A percentile compares a stretch with the other conserved stretches of the same genome.
These are phyloP conservation scores for Lepidocyrtoides sp. DNA, from an alignment of 2,888 invertebrate genomes.

Conservation along the genomic window DNA sequence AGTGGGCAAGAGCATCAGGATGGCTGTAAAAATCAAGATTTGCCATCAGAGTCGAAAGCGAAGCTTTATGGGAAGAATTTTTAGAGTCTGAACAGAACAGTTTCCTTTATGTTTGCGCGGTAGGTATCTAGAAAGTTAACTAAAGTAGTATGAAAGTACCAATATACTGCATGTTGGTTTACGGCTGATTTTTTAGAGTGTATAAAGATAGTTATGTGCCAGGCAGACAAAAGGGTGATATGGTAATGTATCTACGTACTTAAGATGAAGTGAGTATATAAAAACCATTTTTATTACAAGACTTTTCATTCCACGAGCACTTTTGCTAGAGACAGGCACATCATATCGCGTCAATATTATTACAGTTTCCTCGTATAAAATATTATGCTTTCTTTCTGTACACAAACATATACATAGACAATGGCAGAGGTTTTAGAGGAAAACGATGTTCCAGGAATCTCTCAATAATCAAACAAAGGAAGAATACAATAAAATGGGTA, in stretches of 20 bases:
- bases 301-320: conserved; percentile 61
- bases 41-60: conserved; percentile 75
- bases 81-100: conserved; percentile 56
- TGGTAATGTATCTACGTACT: conserved; percentile 30
- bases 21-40: conserved; percentile 75
- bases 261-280: conserved; percentile 56
- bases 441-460: conserved; percentile 13
- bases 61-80: conserved; percentile 74
- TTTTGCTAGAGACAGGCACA: conserved; percentile 35
- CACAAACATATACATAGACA: conserved; percentile 30
- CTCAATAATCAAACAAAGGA: conserved; percentile 55
- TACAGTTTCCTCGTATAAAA: conserved; percentile 58
- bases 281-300: conserved; percentile 74
- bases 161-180: conserved; percentile 63
- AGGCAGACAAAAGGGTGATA: conserved; percentile 7
- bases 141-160: no score
- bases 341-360: conserved; percentile 63
- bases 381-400: conserved; percentile 62
- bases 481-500: conserved; percentile 29
- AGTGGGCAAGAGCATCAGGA: conserved; percentile 58
- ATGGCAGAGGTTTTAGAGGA: not conserved
- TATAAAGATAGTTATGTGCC: conserved; percentile 36
- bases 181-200: conserved; percentile 45
- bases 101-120: conserved; percentile 33
- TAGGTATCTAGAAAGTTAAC: no score